Conservation (phyloP, 2,113 vertebrate genomes). For the Lanius ludovicianus region DNA sequence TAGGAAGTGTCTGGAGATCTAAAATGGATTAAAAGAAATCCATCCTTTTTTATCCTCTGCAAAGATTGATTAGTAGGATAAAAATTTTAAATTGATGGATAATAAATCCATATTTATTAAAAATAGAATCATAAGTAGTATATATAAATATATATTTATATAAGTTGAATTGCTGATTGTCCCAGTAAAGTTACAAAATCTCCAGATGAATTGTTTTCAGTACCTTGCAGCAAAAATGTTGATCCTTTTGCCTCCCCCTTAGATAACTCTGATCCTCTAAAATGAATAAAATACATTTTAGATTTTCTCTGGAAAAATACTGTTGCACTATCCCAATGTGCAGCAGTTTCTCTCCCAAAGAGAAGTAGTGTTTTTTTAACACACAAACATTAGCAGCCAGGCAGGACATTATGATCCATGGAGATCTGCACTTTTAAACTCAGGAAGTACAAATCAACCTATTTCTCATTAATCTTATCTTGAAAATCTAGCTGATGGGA, state of each 20-base stretch:
- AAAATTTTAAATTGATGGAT: background rate
- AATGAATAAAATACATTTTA: background rate
- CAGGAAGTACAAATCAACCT: constrained; percentile 52
- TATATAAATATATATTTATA: background rate
- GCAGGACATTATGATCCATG: background rate
- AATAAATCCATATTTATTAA: background rate
- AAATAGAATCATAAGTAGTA: background rate
- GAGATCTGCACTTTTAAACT: constrained; percentile 53
- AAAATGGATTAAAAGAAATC: background rate
- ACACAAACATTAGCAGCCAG: background rate
- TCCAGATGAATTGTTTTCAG: background rate
- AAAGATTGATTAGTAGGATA: background rate
- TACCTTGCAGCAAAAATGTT: background rate
- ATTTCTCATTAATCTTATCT: constrained; percentile 59
- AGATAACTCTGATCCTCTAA: background rate
- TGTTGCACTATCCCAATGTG: background rate
- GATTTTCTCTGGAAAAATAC: background rate
- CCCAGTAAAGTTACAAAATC: background rate
- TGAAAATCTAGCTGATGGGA: background rate
- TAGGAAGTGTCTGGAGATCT: background rate
- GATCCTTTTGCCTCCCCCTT: background rate
- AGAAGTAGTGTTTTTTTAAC: background rate
- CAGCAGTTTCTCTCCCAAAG: background rate
- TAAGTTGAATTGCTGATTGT: background rate
- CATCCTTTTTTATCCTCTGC: background rate